phyloP scores from a whole-genome alignment of 2,113 vertebrate species.

The Casuarius casuarius region DNA sequence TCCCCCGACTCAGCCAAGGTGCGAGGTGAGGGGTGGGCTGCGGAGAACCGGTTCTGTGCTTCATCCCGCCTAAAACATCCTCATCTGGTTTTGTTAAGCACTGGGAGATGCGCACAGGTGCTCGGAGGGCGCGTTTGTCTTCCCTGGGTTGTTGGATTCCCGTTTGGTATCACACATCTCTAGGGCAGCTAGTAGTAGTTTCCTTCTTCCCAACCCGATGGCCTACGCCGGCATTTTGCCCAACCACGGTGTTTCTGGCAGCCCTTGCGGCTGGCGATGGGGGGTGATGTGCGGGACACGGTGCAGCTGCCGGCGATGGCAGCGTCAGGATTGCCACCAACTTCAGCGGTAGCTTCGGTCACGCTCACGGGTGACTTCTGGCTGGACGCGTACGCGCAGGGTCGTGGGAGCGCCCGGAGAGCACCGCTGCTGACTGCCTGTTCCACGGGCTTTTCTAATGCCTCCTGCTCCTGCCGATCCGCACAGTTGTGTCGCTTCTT shows the following conservation, averaged over 20 bases:
- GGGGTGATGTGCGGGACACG: not conserved
- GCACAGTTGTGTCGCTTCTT: not conserved
- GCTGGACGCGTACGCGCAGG: no score
- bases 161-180: fast-evolving
- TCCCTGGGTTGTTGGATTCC: not conserved
- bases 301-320: no score
- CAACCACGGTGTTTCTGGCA: not conserved
- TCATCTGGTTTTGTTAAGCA: fast-evolving
- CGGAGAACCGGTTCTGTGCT: not conserved
- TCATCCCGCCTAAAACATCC: fast-evolving
- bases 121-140: fast-evolving
- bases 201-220: not conserved
- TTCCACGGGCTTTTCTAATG: not conserved
- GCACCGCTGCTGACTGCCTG: no score
- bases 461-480: conserved; percentile 17
- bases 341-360: not conserved
- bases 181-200: no score
- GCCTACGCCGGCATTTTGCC: not conserved
- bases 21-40: fast-evolving
- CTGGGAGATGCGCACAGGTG: fast-evolving
- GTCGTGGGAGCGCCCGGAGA: not conserved
- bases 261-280: not conserved
- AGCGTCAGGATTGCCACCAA: not conserved
- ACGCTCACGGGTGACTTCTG: no score
- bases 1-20: fast-evolving